Percentiles rank a stretch among this genome's conserved stretches.
Evolutionary conservation across 1,140 invertebrate species (phyloP).

Genomic region (Platyscapa corneri): DNA sequence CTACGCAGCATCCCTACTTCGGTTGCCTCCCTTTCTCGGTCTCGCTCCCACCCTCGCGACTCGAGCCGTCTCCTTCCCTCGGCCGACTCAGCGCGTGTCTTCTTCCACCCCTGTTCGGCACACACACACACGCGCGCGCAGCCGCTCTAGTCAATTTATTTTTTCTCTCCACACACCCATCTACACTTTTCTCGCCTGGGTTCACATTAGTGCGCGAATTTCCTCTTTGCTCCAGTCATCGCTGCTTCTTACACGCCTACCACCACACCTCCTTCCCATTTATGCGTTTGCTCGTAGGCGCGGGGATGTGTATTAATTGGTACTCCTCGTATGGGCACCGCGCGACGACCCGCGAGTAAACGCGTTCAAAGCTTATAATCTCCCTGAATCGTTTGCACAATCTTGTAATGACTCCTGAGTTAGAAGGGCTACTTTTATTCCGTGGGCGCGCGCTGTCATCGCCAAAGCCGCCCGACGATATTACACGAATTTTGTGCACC

Average conservation of each 20-base stretch:
- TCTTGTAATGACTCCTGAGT: not conserved
- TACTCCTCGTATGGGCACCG: not conserved
- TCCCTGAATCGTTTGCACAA: not conserved
- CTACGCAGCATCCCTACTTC: constrained; percentile 49
- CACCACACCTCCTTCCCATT: no score
- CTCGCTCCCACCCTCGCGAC: not conserved
- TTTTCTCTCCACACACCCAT: not conserved
- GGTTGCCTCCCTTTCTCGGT: not conserved
- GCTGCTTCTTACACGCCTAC: not conserved
- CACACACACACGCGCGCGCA: not conserved
- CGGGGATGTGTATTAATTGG: not conserved
- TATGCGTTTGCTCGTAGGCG: no score
- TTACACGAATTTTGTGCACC: no score
- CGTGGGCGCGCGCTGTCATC: no score
- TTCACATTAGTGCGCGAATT: not conserved
- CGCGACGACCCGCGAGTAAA: not conserved
- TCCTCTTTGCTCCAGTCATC: not conserved
- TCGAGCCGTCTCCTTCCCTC: not conserved
- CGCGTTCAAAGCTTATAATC: not conserved
- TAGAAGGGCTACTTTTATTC: no score
- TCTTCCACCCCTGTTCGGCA: not conserved
- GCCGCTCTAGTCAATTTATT: not conserved
- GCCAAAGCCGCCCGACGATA: no score
- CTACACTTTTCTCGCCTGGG: not conserved
- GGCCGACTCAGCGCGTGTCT: not conserved